phyloP scores from a whole-genome alignment of 2,888 invertebrate genomes.

The Busseola fusca region DNA sequence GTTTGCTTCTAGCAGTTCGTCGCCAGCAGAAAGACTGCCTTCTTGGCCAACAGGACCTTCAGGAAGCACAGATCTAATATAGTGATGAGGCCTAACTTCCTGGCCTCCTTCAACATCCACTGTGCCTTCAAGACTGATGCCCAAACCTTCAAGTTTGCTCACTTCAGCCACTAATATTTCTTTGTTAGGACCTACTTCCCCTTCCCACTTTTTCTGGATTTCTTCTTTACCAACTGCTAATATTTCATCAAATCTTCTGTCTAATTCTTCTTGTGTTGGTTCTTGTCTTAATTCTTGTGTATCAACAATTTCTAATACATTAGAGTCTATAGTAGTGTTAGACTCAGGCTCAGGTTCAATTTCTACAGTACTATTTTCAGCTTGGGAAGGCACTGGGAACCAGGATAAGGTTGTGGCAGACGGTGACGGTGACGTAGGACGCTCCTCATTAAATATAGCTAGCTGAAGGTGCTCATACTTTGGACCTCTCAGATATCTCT shows the following conservation, averaged over 20 bases:
- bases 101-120: constrained; percentile 99
- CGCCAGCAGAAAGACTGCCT: constrained; percentile 96
- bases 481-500: constrained; percentile 97
- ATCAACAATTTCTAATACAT: constrained; percentile 89
- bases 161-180: constrained; percentile 97
- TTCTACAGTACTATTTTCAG: constrained; percentile 88
- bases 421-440: constrained; percentile 91
- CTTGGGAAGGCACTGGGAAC: constrained; percentile 93
- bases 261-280: constrained; percentile 86
- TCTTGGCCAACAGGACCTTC: constrained; percentile 99
- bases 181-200: constrained; percentile 94
- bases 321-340: constrained; percentile 94
- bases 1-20: constrained; percentile 99
- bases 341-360: constrained; percentile 95
- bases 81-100: constrained; percentile 99
- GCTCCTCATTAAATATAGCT: constrained; percentile 92
- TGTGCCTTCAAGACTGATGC: constrained; percentile 99
- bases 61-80: constrained; percentile 97
- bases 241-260: constrained; percentile 88
- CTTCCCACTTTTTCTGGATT: constrained; percentile 94
- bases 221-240: constrained; percentile 89
- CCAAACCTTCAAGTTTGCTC: constrained; percentile 97
- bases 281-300: constrained; percentile 80
- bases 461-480: constrained; percentile 97
- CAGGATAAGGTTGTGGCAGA: constrained; percentile 95